Conservation (phyloP, 2,113 vertebrate species). For the Ceratotherium simum region DNA sequence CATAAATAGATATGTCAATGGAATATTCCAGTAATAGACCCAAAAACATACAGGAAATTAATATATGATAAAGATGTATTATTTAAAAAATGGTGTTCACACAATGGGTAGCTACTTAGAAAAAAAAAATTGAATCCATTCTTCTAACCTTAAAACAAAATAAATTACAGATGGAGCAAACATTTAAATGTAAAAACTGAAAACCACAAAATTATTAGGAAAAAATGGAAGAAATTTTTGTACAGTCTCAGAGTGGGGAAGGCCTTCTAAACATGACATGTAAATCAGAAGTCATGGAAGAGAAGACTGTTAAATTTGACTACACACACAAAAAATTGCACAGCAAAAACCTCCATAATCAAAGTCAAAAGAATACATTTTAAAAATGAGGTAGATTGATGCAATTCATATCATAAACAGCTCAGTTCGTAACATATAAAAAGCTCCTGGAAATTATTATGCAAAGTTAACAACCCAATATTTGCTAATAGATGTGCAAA, state of each 20-base stretch:
- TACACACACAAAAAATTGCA: neutral
- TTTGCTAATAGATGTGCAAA: slow-evolving; percentile 1
- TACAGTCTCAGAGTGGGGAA: neutral
- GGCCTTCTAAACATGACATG: neutral
- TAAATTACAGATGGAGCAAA: slow-evolving; percentile 70
- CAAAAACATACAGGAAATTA: slow-evolving; percentile 57
- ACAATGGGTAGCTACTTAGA: slow-evolving; percentile 29
- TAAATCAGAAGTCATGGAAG: slow-evolving; percentile 12
- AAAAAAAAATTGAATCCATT: slow-evolving; percentile 37
- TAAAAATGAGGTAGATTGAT: neutral
- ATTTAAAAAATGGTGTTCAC: slow-evolving; percentile 37
- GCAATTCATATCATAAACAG: neutral
- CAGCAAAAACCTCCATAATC: neutral
- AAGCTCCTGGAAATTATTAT: neutral
- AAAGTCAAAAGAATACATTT: slow-evolving; percentile 15
- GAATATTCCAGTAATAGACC: slow-evolving; percentile 34
- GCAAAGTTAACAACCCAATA: neutral
- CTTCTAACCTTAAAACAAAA: slow-evolving; percentile 56
- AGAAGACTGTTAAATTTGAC: slow-evolving; percentile 20
- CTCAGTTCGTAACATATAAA: neutral
- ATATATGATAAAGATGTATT: slow-evolving; percentile 51
- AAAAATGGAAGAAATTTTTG: slow-evolving; percentile 55
- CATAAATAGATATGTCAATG: slow-evolving; percentile 54
- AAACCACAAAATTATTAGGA: slow-evolving; percentile 58
- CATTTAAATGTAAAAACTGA: slow-evolving; percentile 56